phyloP scores from a whole-genome alignment of 2,113 vertebrate species.

The Balaeniceps rex region DNA sequence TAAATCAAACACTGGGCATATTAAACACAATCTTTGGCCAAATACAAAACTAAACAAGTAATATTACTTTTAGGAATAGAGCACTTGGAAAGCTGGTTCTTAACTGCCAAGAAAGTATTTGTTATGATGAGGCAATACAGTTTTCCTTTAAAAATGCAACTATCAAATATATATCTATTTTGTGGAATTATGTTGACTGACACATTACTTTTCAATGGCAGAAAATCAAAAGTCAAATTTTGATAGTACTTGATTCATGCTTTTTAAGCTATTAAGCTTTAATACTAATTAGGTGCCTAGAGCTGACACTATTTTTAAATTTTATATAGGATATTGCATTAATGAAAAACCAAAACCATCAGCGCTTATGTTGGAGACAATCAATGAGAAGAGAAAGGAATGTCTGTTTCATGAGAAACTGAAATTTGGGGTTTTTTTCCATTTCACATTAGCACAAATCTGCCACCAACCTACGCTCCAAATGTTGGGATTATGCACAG shows the following conservation, averaged over 20 bases:
- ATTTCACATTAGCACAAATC: slow-evolving; percentile 15
- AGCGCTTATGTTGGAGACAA: background rate
- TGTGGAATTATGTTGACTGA: background rate
- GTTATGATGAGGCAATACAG: background rate
- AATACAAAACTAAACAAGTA: background rate
- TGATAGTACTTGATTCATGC: background rate
- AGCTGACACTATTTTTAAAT: background rate
- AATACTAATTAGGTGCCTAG: background rate
- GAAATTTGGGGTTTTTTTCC: background rate
- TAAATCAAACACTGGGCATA: background rate
- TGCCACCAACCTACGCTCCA: slow-evolving; percentile 16
- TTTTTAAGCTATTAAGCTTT: background rate
- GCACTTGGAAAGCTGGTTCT: background rate
- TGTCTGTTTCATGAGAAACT: background rate
- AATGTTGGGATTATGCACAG: slow-evolving; percentile 6
- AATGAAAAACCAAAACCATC: background rate
- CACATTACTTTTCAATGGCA: background rate
- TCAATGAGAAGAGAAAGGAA: background rate
- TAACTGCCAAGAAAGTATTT: background rate
- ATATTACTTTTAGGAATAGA: background rate
- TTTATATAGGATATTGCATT: background rate
- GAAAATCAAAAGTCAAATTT: background rate
- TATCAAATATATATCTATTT: background rate
- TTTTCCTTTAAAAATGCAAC: background rate
- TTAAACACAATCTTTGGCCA: background rate